Conservation (phyloP, 2,797 vertebrate genomes). For the Hydrocynus forskahlii region DNA sequence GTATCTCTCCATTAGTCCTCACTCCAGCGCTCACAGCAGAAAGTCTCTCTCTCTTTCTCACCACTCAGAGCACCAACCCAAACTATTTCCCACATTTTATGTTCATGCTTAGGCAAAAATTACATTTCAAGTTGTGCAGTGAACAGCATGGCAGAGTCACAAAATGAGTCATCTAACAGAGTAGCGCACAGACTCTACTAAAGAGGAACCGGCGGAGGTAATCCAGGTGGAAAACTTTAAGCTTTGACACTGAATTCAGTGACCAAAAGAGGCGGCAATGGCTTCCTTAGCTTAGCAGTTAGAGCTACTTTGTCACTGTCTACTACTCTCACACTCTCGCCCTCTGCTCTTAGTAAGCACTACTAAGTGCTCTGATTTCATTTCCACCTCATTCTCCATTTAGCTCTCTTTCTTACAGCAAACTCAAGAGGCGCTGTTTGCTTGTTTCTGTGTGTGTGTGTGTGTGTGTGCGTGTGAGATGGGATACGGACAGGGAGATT, state of each 20-base stretch:
- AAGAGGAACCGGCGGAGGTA: background rate
- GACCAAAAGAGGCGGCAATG: background rate
- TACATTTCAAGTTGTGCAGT: constrained; percentile 19
- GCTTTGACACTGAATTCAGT: constrained; percentile 3
- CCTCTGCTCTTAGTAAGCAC: constrained; percentile 4
- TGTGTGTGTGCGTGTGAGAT: background rate
- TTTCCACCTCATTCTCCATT: constrained; percentile 12
- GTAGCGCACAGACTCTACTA: background rate
- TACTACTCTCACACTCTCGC: too few relatives aligned
- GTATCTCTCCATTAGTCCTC: background rate
- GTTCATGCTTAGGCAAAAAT: constrained; percentile 29
- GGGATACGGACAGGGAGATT: background rate
- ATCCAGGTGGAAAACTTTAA: constrained; percentile 21
- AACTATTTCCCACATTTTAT: constrained; percentile 4
- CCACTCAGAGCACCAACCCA: constrained; percentile 7
- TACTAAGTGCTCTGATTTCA: constrained; percentile 28
- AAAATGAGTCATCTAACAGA: constrained; percentile 12
- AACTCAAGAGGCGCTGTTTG: background rate
- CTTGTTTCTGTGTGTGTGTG: constrained; percentile 15
- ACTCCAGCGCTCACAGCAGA: constrained; percentile 8
- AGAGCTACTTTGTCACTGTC: constrained; percentile 30
- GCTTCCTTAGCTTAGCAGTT: background rate
- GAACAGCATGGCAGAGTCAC: constrained; percentile 19
- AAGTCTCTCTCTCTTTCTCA: constrained; percentile 4
- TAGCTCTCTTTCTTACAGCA: background rate